Percentiles rank a stretch among this genome's conserved stretches.
These are phyloP conservation scores for Syrphus vitripennis DNA, from an alignment of 2,888 invertebrate species.

Conservation along the genomic window DNA sequence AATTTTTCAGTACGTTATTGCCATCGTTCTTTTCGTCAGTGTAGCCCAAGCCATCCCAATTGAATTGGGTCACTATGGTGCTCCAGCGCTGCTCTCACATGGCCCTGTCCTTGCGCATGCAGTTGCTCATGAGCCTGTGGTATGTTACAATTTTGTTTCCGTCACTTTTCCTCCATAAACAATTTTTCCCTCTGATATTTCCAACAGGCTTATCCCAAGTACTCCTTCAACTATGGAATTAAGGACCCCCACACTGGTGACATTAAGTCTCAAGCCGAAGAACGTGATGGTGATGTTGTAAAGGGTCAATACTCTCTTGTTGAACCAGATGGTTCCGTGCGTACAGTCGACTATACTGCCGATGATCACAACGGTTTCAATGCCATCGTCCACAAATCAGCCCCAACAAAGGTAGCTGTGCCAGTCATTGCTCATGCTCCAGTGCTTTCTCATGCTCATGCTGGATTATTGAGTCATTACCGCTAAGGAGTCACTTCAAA, in stretches of 20 bases:
- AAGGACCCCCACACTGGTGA: slow-evolving; percentile 88
- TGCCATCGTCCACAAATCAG: slow-evolving; percentile 86
- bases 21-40: slow-evolving; percentile 78
- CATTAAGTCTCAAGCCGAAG: slow-evolving; percentile 86
- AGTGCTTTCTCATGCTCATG: slow-evolving; percentile 81
- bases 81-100: slow-evolving; percentile 74
- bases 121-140: slow-evolving; percentile 79
- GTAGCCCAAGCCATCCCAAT: slow-evolving; percentile 79
- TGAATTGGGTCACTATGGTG: slow-evolving; percentile 79
- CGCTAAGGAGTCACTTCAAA: slow-evolving; percentile 74
- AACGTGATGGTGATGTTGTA: slow-evolving; percentile 87
- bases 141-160: slow-evolving; percentile 58
- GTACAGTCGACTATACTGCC: slow-evolving; percentile 85
- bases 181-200: background rate
- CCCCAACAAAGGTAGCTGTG: slow-evolving; percentile 82
- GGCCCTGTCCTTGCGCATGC: slow-evolving; percentile 78
- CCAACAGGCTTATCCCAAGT: slow-evolving; percentile 85
- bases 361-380: slow-evolving; percentile 88
- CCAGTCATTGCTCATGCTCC: slow-evolving; percentile 78
- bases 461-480: slow-evolving; percentile 80
- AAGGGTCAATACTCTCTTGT: slow-evolving; percentile 85
- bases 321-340: slow-evolving; percentile 82
- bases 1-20: slow-evolving; percentile 80
- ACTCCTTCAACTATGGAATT: slow-evolving; percentile 87
- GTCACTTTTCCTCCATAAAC: background rate